These are phyloP conservation scores for Papilio gigon DNA, from an alignment of 2,888 invertebrate species.

Conservation along the genomic window DNA sequence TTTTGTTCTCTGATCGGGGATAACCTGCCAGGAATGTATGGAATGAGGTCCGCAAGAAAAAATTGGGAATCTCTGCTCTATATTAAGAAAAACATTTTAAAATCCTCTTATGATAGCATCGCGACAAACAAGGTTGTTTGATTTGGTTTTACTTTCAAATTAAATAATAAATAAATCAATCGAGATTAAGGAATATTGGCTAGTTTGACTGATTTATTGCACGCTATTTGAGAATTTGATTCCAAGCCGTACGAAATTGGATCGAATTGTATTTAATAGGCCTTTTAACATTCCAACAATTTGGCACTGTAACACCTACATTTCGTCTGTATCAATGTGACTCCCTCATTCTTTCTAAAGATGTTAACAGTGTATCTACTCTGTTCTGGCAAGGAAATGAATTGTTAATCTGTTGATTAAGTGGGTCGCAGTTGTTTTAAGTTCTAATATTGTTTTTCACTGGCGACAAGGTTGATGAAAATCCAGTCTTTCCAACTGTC, in stretches of 20 bases:
- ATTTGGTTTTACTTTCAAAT: not conserved
- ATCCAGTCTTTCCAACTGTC: not conserved
- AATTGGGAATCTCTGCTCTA: no score
- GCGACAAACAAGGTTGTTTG: not conserved
- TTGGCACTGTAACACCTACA: slow-evolving; percentile 14
- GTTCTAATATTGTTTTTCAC: not conserved
- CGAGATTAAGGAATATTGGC: not conserved
- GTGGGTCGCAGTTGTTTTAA: not conserved
- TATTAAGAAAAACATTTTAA: not conserved
- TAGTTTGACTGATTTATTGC: slow-evolving; percentile 2
- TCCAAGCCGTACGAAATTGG: not conserved
- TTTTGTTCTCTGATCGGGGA: no score
- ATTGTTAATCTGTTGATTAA: not conserved
- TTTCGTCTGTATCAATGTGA: not conserved
- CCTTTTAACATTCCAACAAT: slow-evolving; percentile 12
- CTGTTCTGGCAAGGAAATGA: not conserved
- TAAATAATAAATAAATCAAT: not conserved
- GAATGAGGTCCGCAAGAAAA: no score
- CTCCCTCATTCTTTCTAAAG: not conserved
- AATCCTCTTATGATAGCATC: not conserved
- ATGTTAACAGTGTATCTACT: slow-evolving; percentile 1
- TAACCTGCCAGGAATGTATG: no score
- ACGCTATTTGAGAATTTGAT: not conserved
- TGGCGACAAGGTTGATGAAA: slow-evolving; percentile 2
- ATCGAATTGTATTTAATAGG: slow-evolving; percentile 3